Conservation (phyloP, 2,888 invertebrate species). For the Eueremaeus valkanovi region DNA sequence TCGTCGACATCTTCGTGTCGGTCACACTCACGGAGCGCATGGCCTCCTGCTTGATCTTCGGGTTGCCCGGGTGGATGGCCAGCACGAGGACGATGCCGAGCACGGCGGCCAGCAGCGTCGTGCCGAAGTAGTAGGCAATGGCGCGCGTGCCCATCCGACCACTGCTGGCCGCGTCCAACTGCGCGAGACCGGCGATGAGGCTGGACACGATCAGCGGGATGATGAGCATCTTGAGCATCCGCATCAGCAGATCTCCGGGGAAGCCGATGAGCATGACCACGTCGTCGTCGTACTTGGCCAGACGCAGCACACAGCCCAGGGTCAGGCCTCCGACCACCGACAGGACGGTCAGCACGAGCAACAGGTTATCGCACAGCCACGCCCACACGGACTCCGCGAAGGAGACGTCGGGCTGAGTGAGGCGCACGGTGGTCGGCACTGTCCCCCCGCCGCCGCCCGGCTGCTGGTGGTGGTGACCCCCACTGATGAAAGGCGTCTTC, state of each 20-base stretch:
- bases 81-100: slow-evolving; percentile 63
- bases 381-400: not conserved
- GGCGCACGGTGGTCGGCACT: slow-evolving; percentile 34
- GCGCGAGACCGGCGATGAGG: slow-evolving; percentile 62
- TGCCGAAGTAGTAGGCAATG: slow-evolving; percentile 62
- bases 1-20: slow-evolving; percentile 55
- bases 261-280: slow-evolving; percentile 61
- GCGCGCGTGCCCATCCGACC: slow-evolving; percentile 64
- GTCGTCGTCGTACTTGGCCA: slow-evolving; percentile 52
- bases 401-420: slow-evolving; percentile 29
- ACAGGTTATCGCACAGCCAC: slow-evolving; percentile 58
- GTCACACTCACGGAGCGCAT: slow-evolving; percentile 18
- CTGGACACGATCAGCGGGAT: slow-evolving; percentile 65
- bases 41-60: slow-evolving; percentile 50
- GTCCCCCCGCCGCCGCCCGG: not conserved
- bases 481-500: slow-evolving; percentile 50
- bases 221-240: slow-evolving; percentile 66
- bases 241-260: slow-evolving; percentile 65
- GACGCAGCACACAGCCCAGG: slow-evolving; percentile 59
- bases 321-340: slow-evolving; percentile 61
- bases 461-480: too few relatives aligned
- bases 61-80: slow-evolving; percentile 63
- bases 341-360: slow-evolving; percentile 60
- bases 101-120: slow-evolving; percentile 63
- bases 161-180: slow-evolving; percentile 62